Evolutionary conservation across 2,797 vertebrate species (phyloP).

Genomic region (Neostethus bicornis): DNA sequence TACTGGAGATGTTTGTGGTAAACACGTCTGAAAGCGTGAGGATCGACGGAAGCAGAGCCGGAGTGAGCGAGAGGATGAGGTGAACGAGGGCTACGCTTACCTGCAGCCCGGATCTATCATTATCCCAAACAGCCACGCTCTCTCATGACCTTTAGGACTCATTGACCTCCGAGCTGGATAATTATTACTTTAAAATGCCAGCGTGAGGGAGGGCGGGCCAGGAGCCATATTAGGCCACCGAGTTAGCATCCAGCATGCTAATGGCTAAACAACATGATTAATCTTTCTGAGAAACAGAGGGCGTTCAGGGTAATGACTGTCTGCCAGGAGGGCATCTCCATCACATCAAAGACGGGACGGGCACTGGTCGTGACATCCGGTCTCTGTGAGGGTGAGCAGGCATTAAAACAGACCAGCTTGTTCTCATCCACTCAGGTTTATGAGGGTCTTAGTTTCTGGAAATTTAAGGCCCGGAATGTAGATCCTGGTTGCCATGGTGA

Average conservation of each 20-base stretch:
- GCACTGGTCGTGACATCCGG: too few species aligned
- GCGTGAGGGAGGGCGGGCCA: constrained; percentile 32
- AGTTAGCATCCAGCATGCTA: constrained; percentile 59
- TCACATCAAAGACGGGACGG: too few species aligned
- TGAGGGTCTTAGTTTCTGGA: too few species aligned
- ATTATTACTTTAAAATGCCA: constrained; percentile 71
- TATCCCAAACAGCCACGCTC: constrained; percentile 66
- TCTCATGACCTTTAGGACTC: constrained; percentile 52
- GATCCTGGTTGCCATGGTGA: too few species aligned
- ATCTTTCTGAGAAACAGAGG: constrained; percentile 31
- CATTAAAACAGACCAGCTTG: too few species aligned
- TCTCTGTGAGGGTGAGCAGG: too few species aligned
- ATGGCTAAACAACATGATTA: constrained; percentile 69
- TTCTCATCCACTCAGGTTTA: too few species aligned
- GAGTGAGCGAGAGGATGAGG: constrained; percentile 29
- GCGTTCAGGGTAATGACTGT: constrained; percentile 41
- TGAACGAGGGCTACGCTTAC: constrained; percentile 41
- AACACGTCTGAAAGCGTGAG: constrained; percentile 46
- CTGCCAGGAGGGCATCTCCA: too few species aligned
- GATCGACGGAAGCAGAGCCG: constrained; percentile 6
- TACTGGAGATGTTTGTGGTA: constrained; percentile 67
- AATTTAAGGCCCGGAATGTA: too few species aligned
- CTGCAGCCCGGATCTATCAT: constrained; percentile 60
- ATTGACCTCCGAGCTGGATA: constrained; percentile 61
- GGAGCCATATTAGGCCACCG: constrained; percentile 36